phyloP scores from a whole-genome alignment of 2,113 vertebrate genomes.

The Nibea coibor region DNA sequence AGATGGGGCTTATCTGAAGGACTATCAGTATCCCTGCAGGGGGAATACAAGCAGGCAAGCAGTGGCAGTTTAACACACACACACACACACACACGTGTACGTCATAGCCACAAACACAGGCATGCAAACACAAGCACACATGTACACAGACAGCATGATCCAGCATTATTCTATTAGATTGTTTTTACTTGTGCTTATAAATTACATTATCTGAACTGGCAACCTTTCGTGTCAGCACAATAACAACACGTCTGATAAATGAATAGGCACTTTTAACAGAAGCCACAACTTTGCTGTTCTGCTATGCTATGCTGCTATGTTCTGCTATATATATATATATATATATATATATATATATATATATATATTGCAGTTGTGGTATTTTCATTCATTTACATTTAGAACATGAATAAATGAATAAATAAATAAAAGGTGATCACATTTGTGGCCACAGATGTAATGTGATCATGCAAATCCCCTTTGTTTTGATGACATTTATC shows the following conservation, averaged over 20 bases:
- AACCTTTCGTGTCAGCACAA: slow-evolving; percentile 61
- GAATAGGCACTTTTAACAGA: slow-evolving; percentile 53
- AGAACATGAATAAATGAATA: neutral
- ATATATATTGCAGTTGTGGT: neutral
- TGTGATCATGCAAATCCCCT: neutral
- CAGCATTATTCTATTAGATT: slow-evolving; percentile 56
- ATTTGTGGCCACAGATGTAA: neutral
- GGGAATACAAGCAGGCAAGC: slow-evolving; percentile 65
- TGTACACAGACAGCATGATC: neutral
- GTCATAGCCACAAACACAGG: slow-evolving; percentile 29
- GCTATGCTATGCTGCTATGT: too few relatives aligned
- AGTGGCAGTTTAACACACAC: slow-evolving; percentile 66
- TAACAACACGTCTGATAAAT: slow-evolving; percentile 70
- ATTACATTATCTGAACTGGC: slow-evolving; percentile 71
- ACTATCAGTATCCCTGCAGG: slow-evolving; percentile 77
- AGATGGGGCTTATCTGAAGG: slow-evolving; percentile 79
- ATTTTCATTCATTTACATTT: neutral
- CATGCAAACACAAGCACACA: slow-evolving; percentile 5
- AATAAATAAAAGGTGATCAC: neutral
- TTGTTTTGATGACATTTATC: neutral
- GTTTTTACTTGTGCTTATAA: slow-evolving; percentile 66
- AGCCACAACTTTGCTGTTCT: slow-evolving; percentile 41
- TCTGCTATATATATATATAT: too few relatives aligned
- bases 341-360: neutral
- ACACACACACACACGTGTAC: slow-evolving; percentile 36